Conservation (phyloP, 2,888 invertebrate genomes). For the Diploptera punctata region DNA sequence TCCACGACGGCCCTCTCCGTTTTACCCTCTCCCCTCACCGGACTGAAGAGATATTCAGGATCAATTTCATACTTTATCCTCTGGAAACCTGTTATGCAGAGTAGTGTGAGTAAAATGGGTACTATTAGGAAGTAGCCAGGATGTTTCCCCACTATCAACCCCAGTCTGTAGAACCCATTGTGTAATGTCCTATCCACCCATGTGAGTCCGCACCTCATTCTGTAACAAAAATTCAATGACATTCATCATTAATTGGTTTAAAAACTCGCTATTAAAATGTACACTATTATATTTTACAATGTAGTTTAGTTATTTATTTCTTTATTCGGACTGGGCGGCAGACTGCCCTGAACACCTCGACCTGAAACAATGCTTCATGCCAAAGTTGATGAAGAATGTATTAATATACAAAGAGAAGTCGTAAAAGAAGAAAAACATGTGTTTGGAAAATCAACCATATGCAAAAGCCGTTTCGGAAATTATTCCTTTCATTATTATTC, state of each 20-base stretch:
- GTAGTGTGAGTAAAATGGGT: slow-evolving; percentile 79
- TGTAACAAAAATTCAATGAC: no score
- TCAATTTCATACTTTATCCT: slow-evolving; percentile 88
- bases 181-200: slow-evolving; percentile 83
- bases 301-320: no score
- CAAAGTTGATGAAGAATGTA: neutral
- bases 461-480: neutral
- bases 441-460: neutral
- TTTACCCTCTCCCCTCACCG: slow-evolving; percentile 85
- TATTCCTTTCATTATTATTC: neutral
- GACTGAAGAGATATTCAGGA: slow-evolving; percentile 92
- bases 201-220: slow-evolving; percentile 75
- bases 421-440: neutral
- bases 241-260: no score
- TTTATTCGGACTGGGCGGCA: no score
- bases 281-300: no score
- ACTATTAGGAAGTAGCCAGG: slow-evolving; percentile 90
- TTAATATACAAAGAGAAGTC: neutral
- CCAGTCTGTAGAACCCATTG: slow-evolving; percentile 81
- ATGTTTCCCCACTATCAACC: slow-evolving; percentile 76
- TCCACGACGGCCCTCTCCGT: slow-evolving; percentile 82
- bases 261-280: no score
- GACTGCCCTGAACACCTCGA: no score
- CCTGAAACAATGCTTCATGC: neutral
- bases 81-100: slow-evolving; percentile 89